Percentiles rank a stretch among this genome's conserved stretches.
These are phyloP conservation scores for Prolemur simus DNA, from an alignment of 2,113 vertebrate genomes.

Conservation along the genomic window DNA sequence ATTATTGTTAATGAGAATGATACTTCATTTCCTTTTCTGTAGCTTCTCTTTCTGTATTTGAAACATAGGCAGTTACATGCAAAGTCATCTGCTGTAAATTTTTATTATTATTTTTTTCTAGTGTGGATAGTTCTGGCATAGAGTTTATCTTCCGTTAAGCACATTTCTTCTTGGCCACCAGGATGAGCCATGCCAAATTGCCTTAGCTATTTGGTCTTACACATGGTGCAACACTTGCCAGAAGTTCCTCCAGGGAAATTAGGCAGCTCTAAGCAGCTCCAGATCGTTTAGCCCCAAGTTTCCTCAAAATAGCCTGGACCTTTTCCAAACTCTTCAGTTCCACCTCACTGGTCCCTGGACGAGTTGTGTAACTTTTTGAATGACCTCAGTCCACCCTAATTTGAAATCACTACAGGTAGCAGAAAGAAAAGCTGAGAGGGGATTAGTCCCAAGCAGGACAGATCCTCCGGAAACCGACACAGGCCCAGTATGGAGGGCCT, in stretches of 20 bases:
- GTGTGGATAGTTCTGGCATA: background rate
- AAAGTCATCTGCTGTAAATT: background rate
- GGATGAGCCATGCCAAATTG: conserved; percentile 39
- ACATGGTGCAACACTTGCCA: background rate
- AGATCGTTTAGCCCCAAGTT: background rate
- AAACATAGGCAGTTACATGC: background rate
- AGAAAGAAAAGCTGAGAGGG: background rate
- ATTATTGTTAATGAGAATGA: background rate
- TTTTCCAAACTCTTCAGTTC: conserved; percentile 40
- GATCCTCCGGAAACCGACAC: background rate
- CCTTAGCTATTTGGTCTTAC: conserved; percentile 48
- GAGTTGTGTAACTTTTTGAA: background rate
- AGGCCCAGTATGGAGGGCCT: fast-evolving
- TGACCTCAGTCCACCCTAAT: conserved; percentile 36
- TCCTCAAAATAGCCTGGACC: conserved; percentile 46
- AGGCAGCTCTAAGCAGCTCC: background rate
- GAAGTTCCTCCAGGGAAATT: conserved; percentile 44
- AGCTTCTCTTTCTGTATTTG: background rate
- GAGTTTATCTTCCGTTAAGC: conserved; percentile 61
- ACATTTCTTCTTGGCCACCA: conserved; percentile 32
- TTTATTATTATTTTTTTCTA: background rate
- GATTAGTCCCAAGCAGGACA: background rate
- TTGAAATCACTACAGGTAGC: conserved; percentile 21
- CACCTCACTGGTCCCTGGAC: background rate
- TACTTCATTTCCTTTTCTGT: background rate